Percentiles rank a stretch among this genome's conserved stretches.
These are phyloP conservation scores for Indicator maculatus DNA, from an alignment of 2,113 vertebrate genomes.

Conservation along the genomic window DNA sequence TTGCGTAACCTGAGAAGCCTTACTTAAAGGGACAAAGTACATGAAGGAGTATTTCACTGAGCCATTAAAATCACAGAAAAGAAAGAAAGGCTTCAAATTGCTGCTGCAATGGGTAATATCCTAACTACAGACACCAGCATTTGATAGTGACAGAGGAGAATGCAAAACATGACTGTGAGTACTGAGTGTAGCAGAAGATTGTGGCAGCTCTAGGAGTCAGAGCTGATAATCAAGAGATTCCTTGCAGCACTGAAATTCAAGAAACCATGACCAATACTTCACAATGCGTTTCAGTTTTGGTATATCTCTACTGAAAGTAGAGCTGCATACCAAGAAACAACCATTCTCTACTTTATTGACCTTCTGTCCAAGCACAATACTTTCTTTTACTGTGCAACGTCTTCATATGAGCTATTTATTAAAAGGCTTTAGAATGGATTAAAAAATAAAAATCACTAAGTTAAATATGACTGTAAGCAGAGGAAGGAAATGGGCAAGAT, in stretches of 20 bases:
- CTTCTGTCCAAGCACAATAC: not conserved
- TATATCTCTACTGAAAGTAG: not conserved
- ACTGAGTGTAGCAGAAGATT: not conserved
- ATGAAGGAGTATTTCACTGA: not conserved
- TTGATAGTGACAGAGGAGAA: not conserved
- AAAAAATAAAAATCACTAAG: conserved; percentile 40
- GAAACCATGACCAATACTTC: not conserved
- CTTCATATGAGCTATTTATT: conserved; percentile 11
- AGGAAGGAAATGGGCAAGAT: not conserved
- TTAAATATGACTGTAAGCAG: conserved; percentile 2
- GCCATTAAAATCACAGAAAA: not conserved
- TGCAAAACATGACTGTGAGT: not conserved
- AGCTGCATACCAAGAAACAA: not conserved
- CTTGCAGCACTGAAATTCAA: conserved; percentile 10
- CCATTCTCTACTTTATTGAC: not conserved
- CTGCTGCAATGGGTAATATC: not conserved
- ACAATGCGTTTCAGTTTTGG: not conserved
- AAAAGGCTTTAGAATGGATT: conserved; percentile 32
- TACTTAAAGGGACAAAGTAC: not conserved
- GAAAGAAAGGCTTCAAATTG: not conserved
- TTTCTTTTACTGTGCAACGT: not conserved
- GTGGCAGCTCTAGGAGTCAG: not conserved
- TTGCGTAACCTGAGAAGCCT: not conserved
- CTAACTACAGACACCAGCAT: not conserved
- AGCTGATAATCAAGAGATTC: not conserved